Evolutionary conservation across 1,140 invertebrate species (phyloP), one percentile per base, ranked within the genome.

Genomic region (Halictus rubicundus): DNA sequence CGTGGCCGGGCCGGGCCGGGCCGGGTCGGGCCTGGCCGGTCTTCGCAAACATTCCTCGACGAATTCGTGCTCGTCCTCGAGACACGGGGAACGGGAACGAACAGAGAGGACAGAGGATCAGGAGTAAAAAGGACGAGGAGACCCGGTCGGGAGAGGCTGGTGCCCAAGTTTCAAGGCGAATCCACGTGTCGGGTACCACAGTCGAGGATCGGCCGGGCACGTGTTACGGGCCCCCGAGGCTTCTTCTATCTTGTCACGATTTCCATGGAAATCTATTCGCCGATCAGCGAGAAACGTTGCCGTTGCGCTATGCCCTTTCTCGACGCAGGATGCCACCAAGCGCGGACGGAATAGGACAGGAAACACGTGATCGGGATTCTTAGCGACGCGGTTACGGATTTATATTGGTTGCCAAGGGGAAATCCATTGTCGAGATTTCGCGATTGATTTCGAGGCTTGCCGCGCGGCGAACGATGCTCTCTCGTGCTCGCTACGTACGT

Each of bases 361-460:
- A 78, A 78, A 78, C 60, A 10, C 69, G 76, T 78, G 76, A 72
- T 78, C 57, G 37, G 69, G 49, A 65, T 78, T 78, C 60, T 78
- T 72, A 78, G 69, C 49, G 23, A 64, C 25, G 60, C 21, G 21
- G 54, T 37, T 23, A 42, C 32, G 60, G 25, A n/a, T 78, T 72
- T 59, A 76, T 60, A 76, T 60, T 54, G 64, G 52, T 46, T 23
- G 73, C 61, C 10, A 23, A 42, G 21, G 32, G 46, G 57, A 39
- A 27, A 42, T 5, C 12, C 21, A 14, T 54, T n/a, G 68, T 37
- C 37, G n/a, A 54, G 19, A 63, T 32, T 54, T 52, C 49, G 75
- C 75, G 19, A 27, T 49, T 49, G 27, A 14, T 10, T 37, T 27
- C 0, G 14, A 14, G 14, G 1, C 1, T 52, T 52, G 19, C 5